Percentiles rank a stretch among this genome's conserved stretches.
Evolutionary conservation across 2,113 vertebrate genomes (phyloP).

Genomic region (Chaetura pelagica): DNA sequence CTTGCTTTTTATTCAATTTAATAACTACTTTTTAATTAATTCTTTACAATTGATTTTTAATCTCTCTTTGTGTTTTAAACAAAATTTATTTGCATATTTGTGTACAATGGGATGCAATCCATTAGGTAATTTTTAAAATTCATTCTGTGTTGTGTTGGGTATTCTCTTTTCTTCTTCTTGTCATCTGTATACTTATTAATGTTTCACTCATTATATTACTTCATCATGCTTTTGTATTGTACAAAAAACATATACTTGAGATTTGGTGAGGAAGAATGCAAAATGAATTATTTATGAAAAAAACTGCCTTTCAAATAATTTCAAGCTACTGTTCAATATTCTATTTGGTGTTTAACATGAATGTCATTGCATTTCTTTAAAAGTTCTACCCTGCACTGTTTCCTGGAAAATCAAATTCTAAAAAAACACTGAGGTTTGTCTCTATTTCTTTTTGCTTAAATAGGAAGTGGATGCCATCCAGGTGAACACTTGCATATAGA

Average conservation of each 20-base stretch:
- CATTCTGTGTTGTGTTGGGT: not conserved
- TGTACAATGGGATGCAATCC: not conserved
- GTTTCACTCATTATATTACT: not conserved
- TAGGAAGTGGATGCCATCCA: not conserved
- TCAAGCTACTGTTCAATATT: not conserved
- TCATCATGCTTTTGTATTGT: not conserved
- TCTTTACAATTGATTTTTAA: not conserved
- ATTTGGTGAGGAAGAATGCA: not conserved
- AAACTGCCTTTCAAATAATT: not conserved
- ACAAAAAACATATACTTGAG: not conserved
- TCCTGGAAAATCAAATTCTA: not conserved
- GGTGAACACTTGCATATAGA: not conserved
- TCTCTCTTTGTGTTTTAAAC: not conserved
- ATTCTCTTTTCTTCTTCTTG: constrained; percentile 39
- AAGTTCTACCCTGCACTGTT: not conserved
- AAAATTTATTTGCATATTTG: not conserved
- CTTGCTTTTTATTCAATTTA: constrained; percentile 2
- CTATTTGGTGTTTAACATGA: not conserved
- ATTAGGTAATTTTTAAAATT: not conserved
- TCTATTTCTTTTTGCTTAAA: not conserved
- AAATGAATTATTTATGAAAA: not conserved
- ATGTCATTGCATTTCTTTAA: not conserved
- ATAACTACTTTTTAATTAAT: constrained; percentile 5
- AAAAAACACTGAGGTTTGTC: not conserved
- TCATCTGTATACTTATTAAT: constrained; percentile 7